phyloP scores from a whole-genome alignment of 1,140 invertebrate genomes.

The Leptinotarsa defecta region DNA sequence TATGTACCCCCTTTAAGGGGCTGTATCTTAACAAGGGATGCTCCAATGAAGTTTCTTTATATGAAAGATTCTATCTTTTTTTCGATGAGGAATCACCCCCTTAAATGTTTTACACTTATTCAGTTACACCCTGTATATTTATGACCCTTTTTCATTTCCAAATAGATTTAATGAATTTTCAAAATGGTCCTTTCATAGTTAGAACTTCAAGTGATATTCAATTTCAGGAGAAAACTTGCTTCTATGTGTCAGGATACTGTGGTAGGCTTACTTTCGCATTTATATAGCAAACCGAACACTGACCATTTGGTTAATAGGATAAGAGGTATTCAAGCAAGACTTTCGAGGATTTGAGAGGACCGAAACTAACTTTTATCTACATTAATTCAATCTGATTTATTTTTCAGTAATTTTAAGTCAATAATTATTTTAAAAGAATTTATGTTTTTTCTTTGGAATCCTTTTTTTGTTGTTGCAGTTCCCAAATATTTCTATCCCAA shows the following conservation, averaged over 20 bases:
- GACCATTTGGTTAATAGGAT: slow-evolving; percentile 60
- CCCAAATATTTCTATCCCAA: no score
- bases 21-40: no score
- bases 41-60: no score
- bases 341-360: slow-evolving; percentile 43
- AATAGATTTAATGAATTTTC: slow-evolving; percentile 41
- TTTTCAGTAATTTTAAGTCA: not conserved
- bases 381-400: not conserved
- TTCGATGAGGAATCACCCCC: no score
- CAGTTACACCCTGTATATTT: no score
- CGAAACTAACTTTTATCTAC: not conserved
- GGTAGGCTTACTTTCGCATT: slow-evolving; percentile 66
- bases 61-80: no score
- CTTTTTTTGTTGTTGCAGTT: no score
- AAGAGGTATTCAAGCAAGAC: slow-evolving; percentile 58
- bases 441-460: not conserved
- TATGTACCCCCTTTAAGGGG: no score
- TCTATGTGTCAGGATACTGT: slow-evolving; percentile 70
- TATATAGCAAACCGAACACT: slow-evolving; percentile 71
- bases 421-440: not conserved
- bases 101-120: no score
- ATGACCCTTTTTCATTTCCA: no score
- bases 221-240: slow-evolving; percentile 63
- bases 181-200: slow-evolving; percentile 48
- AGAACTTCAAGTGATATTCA: slow-evolving; percentile 40